Conservation (phyloP, 2,113 vertebrate genomes). For the Neolamprologus fasciatus region DNA sequence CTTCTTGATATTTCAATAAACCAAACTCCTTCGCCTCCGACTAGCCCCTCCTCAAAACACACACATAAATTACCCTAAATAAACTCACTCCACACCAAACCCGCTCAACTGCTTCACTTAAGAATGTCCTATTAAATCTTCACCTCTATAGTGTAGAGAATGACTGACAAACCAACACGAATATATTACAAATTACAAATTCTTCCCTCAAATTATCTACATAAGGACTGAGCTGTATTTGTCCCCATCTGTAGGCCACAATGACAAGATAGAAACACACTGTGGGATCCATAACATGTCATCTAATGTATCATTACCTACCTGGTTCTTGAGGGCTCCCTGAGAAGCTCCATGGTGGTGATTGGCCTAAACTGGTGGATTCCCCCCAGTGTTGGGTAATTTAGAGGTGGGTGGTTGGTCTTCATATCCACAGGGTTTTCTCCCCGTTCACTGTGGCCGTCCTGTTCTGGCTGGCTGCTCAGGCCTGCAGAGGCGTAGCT, state of each 20-base stretch:
- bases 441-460: constrained; percentile 29
- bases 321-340: constrained; percentile 69
- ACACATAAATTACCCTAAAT: background rate
- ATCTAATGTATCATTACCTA: background rate
- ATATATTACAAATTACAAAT: background rate
- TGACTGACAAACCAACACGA: background rate
- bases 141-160: background rate
- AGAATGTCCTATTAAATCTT: background rate
- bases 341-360: constrained; percentile 67
- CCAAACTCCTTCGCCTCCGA: background rate
- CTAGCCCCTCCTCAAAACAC: background rate
- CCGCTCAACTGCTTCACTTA: background rate
- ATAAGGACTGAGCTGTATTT: background rate
- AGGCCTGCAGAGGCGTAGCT: constrained; percentile 49
- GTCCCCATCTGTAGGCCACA: background rate
- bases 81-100: background rate
- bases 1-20: background rate
- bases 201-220: background rate
- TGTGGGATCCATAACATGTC: background rate
- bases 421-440: constrained; percentile 51
- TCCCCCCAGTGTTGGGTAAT: constrained; percentile 62
- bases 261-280: background rate
- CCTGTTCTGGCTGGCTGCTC: constrained; percentile 44
- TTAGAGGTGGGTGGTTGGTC: constrained; percentile 36
- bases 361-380: constrained; percentile 65